These are phyloP conservation scores for Globicephala melas DNA, from an alignment of 2,113 vertebrate species.

Conservation along the genomic window DNA sequence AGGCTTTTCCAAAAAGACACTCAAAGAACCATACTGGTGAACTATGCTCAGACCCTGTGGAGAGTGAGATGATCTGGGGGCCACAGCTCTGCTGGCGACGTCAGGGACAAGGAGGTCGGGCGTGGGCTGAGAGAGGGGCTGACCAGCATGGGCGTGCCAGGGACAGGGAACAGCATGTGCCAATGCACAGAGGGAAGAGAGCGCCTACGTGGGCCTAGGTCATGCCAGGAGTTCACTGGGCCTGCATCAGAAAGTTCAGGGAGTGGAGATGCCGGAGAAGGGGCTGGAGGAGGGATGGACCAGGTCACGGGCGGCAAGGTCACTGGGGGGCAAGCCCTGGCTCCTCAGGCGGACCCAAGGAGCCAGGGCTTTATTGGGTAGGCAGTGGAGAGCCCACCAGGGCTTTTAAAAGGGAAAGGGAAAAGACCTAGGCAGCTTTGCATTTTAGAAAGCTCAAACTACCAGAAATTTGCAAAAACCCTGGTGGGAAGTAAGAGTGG, in stretches of 20 bases:
- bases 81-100: background rate
- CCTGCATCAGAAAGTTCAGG: background rate
- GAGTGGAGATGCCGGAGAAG: background rate
- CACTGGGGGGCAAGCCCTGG: too few relatives aligned
- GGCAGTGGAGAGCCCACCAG: too few relatives aligned
- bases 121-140: background rate
- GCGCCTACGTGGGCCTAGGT: accelerated
- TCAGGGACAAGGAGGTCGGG: background rate
- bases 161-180: too few relatives aligned
- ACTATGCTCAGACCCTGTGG: accelerated
- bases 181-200: background rate
- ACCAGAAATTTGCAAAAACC: background rate
- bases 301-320: background rate
- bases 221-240: background rate
- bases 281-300: background rate
- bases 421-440: background rate
- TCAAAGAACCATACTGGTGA: background rate
- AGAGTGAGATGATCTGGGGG: background rate
- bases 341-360: background rate
- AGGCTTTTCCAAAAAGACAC: background rate
- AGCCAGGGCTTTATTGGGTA: background rate
- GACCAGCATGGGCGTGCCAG: background rate
- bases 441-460: background rate
- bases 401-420: background rate
- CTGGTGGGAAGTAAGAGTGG: background rate